Evolutionary conservation across 1,140 invertebrate species (phyloP).

Genomic region (Euura saliciscinereae): DNA sequence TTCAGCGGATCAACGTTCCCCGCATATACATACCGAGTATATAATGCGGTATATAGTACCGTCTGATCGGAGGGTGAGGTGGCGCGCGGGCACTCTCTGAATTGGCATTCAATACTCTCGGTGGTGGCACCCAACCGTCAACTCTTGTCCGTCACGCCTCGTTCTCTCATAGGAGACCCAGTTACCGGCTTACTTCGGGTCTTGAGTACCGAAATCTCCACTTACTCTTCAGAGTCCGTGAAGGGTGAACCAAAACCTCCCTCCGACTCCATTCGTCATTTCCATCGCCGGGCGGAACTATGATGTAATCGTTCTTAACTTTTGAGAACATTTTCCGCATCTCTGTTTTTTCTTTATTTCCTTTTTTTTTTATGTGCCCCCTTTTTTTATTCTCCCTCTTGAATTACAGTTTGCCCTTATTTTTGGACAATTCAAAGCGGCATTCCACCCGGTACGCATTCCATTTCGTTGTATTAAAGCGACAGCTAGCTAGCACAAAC

Average conservation of each 20-base stretch:
- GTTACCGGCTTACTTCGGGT: neutral
- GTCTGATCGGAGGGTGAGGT: too few relatives aligned
- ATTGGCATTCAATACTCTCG: slow-evolving; percentile 1
- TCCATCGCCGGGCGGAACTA: neutral
- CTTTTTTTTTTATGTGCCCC: neutral
- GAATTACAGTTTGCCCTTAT: neutral
- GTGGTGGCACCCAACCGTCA: neutral
- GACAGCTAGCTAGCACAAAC: neutral
- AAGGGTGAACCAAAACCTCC: neutral
- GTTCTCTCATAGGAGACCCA: neutral
- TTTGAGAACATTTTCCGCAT: neutral
- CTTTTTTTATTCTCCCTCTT: neutral
- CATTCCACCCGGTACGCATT: neutral
- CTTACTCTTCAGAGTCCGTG: neutral
- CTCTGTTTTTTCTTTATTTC: neutral
- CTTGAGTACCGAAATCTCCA: slow-evolving; percentile 2
- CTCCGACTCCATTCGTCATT: too few relatives aligned
- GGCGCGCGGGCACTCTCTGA: neutral
- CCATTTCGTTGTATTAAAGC: neutral
- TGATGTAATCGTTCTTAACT: neutral
- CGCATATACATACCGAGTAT: too few relatives aligned
- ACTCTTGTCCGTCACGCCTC: neutral
- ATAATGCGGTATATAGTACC: too few relatives aligned
- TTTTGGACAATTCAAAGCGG: neutral
- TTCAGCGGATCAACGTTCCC: neutral